Evolutionary conservation across 2,888 invertebrate genomes (phyloP).

Genomic region (Strigamia transsilvanica): DNA sequence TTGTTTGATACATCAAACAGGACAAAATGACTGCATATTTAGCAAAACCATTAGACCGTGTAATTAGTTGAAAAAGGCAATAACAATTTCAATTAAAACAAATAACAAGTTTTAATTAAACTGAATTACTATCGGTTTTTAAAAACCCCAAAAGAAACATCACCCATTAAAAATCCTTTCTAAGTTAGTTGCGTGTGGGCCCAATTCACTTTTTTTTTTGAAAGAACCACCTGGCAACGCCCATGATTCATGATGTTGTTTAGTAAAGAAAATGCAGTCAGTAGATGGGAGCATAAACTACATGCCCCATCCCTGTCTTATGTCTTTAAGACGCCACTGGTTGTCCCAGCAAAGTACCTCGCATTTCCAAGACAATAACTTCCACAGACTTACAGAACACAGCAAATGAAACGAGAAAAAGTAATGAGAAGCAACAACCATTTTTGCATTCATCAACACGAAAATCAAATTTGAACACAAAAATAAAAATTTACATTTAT

Average conservation of each 20-base stretch:
- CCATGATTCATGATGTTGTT: conserved; percentile 36
- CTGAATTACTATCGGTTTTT: background rate
- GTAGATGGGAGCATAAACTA: conserved; percentile 24
- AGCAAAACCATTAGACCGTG: background rate
- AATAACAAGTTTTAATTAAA: conserved; percentile 5
- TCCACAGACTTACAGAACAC: no score
- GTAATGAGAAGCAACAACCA: background rate
- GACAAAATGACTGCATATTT: no score
- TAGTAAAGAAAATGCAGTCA: conserved; percentile 28
- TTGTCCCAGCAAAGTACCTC: background rate
- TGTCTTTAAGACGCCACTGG: background rate
- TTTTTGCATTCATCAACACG: background rate
- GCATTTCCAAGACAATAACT: background rate
- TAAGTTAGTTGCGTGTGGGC: conserved; percentile 13
- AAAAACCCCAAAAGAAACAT: background rate
- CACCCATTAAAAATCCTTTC: background rate
- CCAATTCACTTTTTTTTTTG: conserved; percentile 1
- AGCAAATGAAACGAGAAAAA: background rate
- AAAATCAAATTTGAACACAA: background rate
- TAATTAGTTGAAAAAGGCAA: background rate
- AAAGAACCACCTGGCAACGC: conserved; percentile 26
- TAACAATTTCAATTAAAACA: background rate
- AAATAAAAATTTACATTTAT: background rate
- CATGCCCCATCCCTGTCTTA: background rate
- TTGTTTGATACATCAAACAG: no score